Base-by-base conservation (phyloP, 1,140 invertebrate species). In the Eumeta japonica region DNA sequence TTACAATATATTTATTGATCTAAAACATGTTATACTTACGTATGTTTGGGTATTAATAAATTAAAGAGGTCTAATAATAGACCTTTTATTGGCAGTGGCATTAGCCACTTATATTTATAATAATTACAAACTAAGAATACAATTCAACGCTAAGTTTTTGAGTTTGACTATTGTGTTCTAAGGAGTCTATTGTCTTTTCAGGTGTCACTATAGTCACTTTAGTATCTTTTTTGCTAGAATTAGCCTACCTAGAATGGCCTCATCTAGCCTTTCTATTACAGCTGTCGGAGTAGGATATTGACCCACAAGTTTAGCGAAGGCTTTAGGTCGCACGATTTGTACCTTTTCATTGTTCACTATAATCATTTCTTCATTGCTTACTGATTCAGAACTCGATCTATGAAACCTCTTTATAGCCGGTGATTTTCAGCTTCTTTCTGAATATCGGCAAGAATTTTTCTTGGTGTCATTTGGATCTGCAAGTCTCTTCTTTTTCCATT, bases 321-420 rank as follows among this genome's bases (percentile, higher is more conserved):
- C 37, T 7, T 51, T 65, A 1, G 70, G 66, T 41, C 58, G 46
- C 10, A 74, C 50, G 9, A 74, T 64, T 39, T 68, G 65, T 5
- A 74, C 52, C 46, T 59, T 64, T 33, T 74, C 58, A 38, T 72
- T 61, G 43, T 70, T 68, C 3, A 67, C 37, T 13, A 58, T 46
- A 18, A 48, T 36, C 41, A 63, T 57, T 45, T 72, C 63, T 48
- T 55, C 58, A 3, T 51, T 40, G 16, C 28, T 28, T n/a, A 52
- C 50, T 37, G 34, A 58, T 46, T 70, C 68, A n/a, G 53, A 58
- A 37, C 65, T 73, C 3, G 68, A 73, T 51, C 67, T 56, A 19
- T 73, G 66, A 40, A 70, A 60, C 41, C 67, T 55, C 48, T 46
- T 58, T 0, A 49, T 14, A 63, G 56, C 7, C 50, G 37, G 13